Evolutionary conservation across 2,888 invertebrate species (phyloP).

Genomic region (Ectemnius cavifrons): DNA sequence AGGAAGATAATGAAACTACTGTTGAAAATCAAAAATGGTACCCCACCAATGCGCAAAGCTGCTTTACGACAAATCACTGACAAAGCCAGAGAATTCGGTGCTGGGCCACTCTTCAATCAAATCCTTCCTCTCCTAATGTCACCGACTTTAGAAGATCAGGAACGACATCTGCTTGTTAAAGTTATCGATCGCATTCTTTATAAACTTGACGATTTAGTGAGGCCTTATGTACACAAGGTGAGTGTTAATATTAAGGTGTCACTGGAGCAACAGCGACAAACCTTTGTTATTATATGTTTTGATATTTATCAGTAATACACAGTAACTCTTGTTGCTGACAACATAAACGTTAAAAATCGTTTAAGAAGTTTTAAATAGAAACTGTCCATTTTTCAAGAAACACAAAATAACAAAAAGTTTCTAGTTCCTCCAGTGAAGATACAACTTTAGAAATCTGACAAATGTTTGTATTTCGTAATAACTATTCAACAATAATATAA

Average conservation of each 20-base stretch:
- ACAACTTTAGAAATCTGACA: not conserved
- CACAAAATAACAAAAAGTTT: no score
- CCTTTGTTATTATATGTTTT: constrained; percentile 7
- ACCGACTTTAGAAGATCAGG: constrained; percentile 99
- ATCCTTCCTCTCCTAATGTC: constrained; percentile 99
- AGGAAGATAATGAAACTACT: constrained; percentile 99
- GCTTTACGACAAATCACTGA: constrained; percentile 98
- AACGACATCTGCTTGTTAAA: constrained; percentile 98
- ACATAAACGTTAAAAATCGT: constrained; percentile 12
- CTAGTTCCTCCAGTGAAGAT: no score
- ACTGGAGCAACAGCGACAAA: no score
- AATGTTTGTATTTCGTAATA: not conserved
- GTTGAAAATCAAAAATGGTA: constrained; percentile 99
- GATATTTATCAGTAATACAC: constrained; percentile 1
- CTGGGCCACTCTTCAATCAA: constrained; percentile 99
- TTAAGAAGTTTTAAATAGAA: no score
- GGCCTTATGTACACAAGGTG: constrained; percentile 99
- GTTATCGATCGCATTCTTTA: constrained; percentile 99
- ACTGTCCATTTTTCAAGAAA: no score
- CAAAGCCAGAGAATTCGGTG: constrained; percentile 98
- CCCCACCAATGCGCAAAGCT: constrained; percentile 99
- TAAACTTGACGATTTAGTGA: constrained; percentile 98
- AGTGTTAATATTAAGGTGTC: constrained; percentile 27
- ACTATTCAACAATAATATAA: constrained; percentile 18
- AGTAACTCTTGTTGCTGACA: not conserved